phyloP scores from a whole-genome alignment of 2,113 vertebrate species.

The Phainopepla nitens region DNA sequence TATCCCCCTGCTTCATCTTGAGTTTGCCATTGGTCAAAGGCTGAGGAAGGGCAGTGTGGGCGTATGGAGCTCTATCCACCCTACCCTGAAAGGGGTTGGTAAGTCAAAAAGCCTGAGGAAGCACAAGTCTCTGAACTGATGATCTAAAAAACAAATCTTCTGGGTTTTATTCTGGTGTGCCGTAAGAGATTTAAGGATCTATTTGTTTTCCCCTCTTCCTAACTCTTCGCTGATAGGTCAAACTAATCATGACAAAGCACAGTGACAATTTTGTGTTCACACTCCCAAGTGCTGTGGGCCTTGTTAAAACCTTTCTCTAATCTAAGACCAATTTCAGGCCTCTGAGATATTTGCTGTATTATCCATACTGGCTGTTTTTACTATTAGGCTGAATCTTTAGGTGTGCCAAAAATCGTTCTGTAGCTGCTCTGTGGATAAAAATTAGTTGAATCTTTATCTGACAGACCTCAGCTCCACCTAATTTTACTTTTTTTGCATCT shows the following conservation, averaged over 20 bases:
- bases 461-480: not conserved
- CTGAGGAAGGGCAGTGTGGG: conserved; percentile 87
- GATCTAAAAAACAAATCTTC: not conserved
- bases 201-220: not conserved
- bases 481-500: not conserved
- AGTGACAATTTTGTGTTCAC: not conserved
- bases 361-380: accelerated
- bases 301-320: not conserved
- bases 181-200: not conserved
- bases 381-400: not conserved
- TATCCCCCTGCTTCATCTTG: conserved; percentile 88
- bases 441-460: not conserved
- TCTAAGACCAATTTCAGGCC: not conserved
- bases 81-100: conserved; percentile 87
- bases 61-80: conserved; percentile 88
- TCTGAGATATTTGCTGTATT: not conserved
- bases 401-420: not conserved
- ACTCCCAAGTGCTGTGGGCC: accelerated
- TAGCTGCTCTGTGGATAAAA: not conserved
- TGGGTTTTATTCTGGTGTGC: not conserved
- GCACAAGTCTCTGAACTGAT: not conserved
- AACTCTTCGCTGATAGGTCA: not conserved
- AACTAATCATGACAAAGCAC: not conserved
- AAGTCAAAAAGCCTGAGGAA: conserved; percentile 31
- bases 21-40: conserved; percentile 95